phyloP scores from a whole-genome alignment of 2,797 vertebrate species.

The Spondyliosoma cantharus region DNA sequence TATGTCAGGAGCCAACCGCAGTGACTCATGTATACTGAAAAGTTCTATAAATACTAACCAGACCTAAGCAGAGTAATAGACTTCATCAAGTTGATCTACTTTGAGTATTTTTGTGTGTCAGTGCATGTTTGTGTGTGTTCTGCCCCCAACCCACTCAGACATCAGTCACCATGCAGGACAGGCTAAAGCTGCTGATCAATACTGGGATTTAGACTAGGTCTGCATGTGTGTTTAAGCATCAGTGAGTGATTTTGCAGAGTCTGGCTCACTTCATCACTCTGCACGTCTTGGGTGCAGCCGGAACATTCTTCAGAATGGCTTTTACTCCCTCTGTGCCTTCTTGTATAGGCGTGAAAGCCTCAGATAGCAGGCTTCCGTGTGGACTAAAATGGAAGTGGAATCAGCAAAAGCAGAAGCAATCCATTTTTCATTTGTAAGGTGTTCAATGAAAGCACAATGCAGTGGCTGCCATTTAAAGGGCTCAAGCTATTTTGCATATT shows the following conservation, averaged over 20 bases:
- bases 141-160: conserved; percentile 12
- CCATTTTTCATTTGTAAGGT: conserved; percentile 59
- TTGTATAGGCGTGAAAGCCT: conserved; percentile 30
- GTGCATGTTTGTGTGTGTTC: conserved; percentile 6
- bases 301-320: conserved; percentile 49
- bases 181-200: conserved; percentile 68
- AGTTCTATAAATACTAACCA: conserved; percentile 25
- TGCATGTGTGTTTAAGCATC: conserved; percentile 68
- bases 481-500: conserved; percentile 58
- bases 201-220: conserved; percentile 42
- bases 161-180: conserved; percentile 50
- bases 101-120: conserved; percentile 1
- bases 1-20: background rate
- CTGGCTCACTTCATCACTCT: conserved; percentile 36
- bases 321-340: conserved; percentile 38
- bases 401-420: conserved; percentile 54
- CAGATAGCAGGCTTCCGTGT: conserved; percentile 5
- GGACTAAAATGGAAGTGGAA: conserved; percentile 40
- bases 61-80: conserved; percentile 16
- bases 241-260: conserved; percentile 45
- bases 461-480: conserved; percentile 34
- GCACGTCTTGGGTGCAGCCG: background rate
- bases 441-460: conserved; percentile 34
- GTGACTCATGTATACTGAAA: background rate
- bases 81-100: conserved; percentile 38